Percentiles rank a stretch among this genome's conserved stretches.
Conservation (phyloP, 1,140 invertebrate genomes). For the Drosophila lini region DNA sequence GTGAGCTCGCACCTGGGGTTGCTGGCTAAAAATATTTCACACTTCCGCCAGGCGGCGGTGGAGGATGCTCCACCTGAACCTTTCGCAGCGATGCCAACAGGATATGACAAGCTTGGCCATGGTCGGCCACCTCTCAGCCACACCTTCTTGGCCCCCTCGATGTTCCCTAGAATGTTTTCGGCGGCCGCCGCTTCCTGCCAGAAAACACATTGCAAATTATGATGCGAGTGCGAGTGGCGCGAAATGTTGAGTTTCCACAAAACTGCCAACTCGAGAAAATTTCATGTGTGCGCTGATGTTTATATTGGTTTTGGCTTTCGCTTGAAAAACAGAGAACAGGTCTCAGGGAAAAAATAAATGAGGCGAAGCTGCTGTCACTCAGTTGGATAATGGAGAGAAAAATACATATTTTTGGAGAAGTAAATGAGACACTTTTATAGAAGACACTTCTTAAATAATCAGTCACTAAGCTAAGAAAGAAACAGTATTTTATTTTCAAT, state of each 20-base stretch:
- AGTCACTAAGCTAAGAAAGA: neutral
- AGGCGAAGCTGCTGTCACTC: slow-evolving; percentile 12
- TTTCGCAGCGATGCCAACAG: slow-evolving; percentile 65
- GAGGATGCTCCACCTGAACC: slow-evolving; percentile 40
- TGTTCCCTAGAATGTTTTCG: slow-evolving; percentile 42
- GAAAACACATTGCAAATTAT: slow-evolving; percentile 66
- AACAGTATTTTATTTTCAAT: neutral
- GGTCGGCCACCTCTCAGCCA: neutral
- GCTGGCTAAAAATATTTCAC: slow-evolving; percentile 71
- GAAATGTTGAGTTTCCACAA: slow-evolving; percentile 22
- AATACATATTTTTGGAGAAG: neutral
- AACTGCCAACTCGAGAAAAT: slow-evolving; percentile 45
- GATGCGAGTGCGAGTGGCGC: slow-evolving; percentile 24
- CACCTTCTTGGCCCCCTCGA: slow-evolving; percentile 6
- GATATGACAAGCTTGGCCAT: slow-evolving; percentile 73
- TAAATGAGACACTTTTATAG: neutral
- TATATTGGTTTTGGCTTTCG: slow-evolving; percentile 33
- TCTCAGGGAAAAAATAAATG: slow-evolving; percentile 3
- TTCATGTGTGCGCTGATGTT: slow-evolving; percentile 30
- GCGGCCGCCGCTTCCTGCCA: slow-evolving; percentile 62
- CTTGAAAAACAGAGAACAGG: slow-evolving; percentile 9
- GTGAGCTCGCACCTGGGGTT: slow-evolving; percentile 10
- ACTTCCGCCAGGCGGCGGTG: slow-evolving; percentile 52
- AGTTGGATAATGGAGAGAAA: neutral
- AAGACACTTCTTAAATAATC: neutral